phyloP scores from a whole-genome alignment of 2,113 vertebrate genomes.

The Corvus moneduloides region DNA sequence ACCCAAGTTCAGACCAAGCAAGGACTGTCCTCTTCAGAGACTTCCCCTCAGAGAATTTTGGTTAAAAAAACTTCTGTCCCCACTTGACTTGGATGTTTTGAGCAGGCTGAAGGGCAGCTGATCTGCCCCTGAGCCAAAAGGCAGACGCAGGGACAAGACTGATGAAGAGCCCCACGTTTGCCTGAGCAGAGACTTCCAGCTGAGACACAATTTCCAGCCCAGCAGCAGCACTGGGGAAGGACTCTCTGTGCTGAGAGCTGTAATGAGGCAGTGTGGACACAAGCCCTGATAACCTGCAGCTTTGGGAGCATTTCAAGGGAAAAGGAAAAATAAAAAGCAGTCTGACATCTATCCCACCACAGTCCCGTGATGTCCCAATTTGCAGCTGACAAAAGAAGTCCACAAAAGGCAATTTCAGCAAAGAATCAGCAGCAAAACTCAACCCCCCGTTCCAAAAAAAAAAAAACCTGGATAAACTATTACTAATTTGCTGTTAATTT shows the following conservation, averaged over 20 bases:
- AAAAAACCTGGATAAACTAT: neutral
- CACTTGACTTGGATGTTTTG: neutral
- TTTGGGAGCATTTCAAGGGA: neutral
- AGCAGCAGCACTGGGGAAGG: neutral
- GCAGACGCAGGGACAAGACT: neutral
- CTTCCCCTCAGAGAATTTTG: neutral
- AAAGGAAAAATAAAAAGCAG: neutral
- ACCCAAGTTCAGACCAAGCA: neutral
- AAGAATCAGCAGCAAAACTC: neutral
- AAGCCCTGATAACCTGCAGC: neutral
- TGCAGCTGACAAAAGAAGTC: neutral
- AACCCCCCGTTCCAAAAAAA: neutral
- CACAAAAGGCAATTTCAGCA: neutral
- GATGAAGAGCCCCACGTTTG: neutral
- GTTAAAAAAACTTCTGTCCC: neutral
- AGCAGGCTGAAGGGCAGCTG: neutral
- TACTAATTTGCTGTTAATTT: neutral
- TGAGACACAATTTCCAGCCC: neutral
- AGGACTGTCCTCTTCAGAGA: neutral
- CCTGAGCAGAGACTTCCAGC: neutral
- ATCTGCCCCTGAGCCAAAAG: neutral
- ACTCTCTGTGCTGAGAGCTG: neutral
- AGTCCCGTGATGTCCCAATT: neutral
- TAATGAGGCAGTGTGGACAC: neutral
- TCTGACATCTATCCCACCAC: neutral